A percentile compares a stretch with the other conserved stretches of the same genome.
These are phyloP conservation scores for Wasmannia auropunctata DNA, from an alignment of 1,140 invertebrate species.

Conservation along the genomic window DNA sequence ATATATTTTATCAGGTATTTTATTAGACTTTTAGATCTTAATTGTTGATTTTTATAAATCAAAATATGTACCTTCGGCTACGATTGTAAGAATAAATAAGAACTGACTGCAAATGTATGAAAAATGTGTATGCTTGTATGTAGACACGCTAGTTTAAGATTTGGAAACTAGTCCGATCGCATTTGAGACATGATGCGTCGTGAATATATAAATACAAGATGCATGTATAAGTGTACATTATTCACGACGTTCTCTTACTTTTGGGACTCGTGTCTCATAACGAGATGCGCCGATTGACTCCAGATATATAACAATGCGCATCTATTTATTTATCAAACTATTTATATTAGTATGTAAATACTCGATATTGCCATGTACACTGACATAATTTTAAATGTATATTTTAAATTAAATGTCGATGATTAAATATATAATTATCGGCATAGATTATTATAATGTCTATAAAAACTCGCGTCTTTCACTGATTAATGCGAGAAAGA, in stretches of 20 bases:
- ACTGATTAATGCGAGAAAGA: not conserved
- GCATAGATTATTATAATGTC: not conserved
- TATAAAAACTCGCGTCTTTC: not conserved
- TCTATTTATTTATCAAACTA: constrained; percentile 69
- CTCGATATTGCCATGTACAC: constrained; percentile 18
- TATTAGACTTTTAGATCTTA: not conserved
- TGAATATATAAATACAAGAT: constrained; percentile 34
- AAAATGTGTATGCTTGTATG: constrained; percentile 49
- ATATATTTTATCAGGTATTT: not conserved
- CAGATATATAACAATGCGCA: constrained; percentile 34
- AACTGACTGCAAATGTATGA: not conserved
- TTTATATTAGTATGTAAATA: constrained; percentile 66
- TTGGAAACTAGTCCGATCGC: constrained; percentile 64
- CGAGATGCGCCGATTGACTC: not conserved
- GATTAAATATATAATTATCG: not conserved
- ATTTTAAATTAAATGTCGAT: too few relatives aligned
- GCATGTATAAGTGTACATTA: constrained; percentile 30
- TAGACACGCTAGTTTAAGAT: constrained; percentile 59
- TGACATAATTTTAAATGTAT: constrained; percentile 8
- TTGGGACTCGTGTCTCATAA: not conserved
- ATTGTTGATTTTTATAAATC: constrained; percentile 2
- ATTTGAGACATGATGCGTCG: constrained; percentile 25
- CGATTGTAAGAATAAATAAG: constrained; percentile 25
- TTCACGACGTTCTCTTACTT: constrained; percentile 4
- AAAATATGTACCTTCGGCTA: not conserved